Percentiles rank a stretch among this genome's conserved stretches.
phyloP scores from a whole-genome alignment of 2,888 invertebrate species.

The Ptychoptera contaminata region DNA sequence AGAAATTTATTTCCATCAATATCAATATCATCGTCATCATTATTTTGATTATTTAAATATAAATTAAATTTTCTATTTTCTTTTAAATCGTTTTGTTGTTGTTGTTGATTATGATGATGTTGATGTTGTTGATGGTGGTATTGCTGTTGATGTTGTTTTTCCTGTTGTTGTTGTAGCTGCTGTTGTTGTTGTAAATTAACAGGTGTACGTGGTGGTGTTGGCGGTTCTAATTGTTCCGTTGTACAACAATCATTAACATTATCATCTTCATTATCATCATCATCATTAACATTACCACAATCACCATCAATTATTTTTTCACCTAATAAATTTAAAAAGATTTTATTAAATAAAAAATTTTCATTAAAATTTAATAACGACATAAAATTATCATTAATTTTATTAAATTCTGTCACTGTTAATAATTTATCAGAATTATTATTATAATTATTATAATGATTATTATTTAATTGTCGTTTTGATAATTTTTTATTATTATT shows the following conservation, averaged over 20 bases:
- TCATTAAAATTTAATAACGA: not conserved
- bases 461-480: no score
- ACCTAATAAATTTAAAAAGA: not conserved
- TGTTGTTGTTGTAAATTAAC: not conserved
- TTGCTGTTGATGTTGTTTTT: not conserved
- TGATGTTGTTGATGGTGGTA: not conserved
- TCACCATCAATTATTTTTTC: not conserved
- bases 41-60: not conserved
- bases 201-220: constrained; percentile 13
- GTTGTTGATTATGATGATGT: not conserved
- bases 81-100: no score
- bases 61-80: not conserved
- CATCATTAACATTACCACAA: not conserved
- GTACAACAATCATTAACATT: not conserved
- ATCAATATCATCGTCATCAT: not conserved
- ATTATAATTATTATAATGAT: no score
- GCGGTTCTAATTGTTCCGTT: constrained; percentile 6
- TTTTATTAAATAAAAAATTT: not conserved
- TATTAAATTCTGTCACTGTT: no score
- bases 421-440: no score
- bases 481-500: no score
- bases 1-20: no score
- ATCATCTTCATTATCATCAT: not conserved
- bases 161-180: not conserved
- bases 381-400: no score